Conservation (phyloP, 2,113 vertebrate genomes). For the Mobula hypostoma region DNA sequence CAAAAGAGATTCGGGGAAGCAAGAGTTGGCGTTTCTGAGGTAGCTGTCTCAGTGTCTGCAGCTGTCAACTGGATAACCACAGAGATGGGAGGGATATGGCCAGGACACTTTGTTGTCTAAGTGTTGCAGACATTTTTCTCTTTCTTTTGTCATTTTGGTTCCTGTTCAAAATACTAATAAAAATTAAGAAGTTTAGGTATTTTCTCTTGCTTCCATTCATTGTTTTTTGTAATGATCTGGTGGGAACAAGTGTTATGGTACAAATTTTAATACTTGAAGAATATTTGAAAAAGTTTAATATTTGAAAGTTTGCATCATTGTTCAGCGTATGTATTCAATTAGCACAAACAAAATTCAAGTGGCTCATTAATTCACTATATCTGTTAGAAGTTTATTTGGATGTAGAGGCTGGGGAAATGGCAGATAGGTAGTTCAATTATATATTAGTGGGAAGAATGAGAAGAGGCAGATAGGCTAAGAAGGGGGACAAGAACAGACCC, state of each 20-base stretch:
- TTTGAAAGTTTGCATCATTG: neutral
- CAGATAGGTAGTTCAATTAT: too few relatives aligned
- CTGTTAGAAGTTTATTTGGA: too few relatives aligned
- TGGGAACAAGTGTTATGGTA: neutral
- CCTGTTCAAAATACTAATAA: neutral
- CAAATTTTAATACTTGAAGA: neutral
- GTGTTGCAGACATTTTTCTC: constrained; percentile 1
- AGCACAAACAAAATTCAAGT: neutral
- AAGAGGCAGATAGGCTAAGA: too few relatives aligned
- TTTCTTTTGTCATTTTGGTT: neutral
- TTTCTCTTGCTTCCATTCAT: neutral
- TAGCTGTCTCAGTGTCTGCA: constrained; percentile 29
- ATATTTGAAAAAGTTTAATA: too few relatives aligned
- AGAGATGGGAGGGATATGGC: constrained; percentile 16
- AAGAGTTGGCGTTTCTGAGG: constrained; percentile 30
- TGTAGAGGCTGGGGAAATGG: too few relatives aligned
- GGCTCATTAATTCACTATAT: neutral
- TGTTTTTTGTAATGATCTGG: neutral
- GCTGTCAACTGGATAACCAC: constrained; percentile 15
- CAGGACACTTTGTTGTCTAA: constrained; percentile 11
- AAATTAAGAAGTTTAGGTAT: neutral
- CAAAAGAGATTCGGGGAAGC: constrained; percentile 44
- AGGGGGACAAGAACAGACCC: too few relatives aligned
- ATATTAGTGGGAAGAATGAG: too few relatives aligned
- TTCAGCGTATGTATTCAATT: too few relatives aligned